Evolutionary conservation across 2,797 vertebrate genomes (phyloP), one percentile per base, ranked within the genome.

Genomic region (Anolis apletophallus): DNA sequence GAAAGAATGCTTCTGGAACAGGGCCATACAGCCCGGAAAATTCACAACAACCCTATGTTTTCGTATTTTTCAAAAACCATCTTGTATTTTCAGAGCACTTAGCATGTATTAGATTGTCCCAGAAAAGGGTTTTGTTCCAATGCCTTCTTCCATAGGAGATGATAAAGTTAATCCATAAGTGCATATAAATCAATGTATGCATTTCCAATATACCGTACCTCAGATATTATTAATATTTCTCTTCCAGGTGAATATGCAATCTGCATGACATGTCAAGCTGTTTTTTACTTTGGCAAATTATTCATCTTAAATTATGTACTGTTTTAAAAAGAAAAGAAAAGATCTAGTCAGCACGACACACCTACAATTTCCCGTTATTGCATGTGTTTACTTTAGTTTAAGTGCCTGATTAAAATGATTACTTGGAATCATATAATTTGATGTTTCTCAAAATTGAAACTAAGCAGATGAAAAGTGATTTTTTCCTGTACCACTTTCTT

Each of bases 271-370:
- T 32, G 14, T 36, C 74, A 29, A 32, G 32, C n/a, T 17, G 34
- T 29, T 14, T 75, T 84, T 72, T 84, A 75, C 34, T 54, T 76
- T 77, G 76, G 46, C 17, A 68, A 76, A 76, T 54, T 36, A 21
- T 16, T 13, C 50, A 11, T 76, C 54, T 61, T 21, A 46, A 59
- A 54, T 57, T n/a, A 76, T n/a, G 10, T 34, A 16, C 46, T 1
- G n/a, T 76, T 67, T 32, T 12, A 78, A 40, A 64, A 32, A 26
- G 7, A 26, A 26, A 64, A 61, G 34, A 64, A 23, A 84, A 36
- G 14, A 76, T 17, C 16, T 12, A 64, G 32, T n/a, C 23, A 50
- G 17, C 72, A 61, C 29, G 34, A 21, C 12, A 34, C 23, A 17
- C 23, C 3, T 36, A 29, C 46, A 29, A 3, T 34, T 55, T 77